Evolutionary conservation across 2,797 vertebrate species (phyloP).

Genomic region (Enteromius paludinosus): DNA sequence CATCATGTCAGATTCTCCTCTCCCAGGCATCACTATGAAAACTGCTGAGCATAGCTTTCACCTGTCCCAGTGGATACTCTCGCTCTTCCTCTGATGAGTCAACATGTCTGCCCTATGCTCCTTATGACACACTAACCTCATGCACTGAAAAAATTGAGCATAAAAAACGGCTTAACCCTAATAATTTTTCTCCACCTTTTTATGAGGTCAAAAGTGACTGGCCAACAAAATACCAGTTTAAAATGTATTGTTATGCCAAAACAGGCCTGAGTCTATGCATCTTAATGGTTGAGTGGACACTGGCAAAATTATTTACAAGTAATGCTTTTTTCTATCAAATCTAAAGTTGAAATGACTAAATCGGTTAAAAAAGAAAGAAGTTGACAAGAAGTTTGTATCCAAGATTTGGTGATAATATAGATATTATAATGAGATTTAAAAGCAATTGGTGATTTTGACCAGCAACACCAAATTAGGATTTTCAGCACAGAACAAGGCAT

Average conservation of each 20-base stretch:
- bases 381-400: neutral
- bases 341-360: neutral
- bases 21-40: constrained; percentile 68
- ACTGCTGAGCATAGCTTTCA: constrained; percentile 79
- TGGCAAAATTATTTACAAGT: neutral
- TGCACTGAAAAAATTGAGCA: neutral
- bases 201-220: neutral
- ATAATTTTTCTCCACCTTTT: neutral
- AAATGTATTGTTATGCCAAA: neutral
- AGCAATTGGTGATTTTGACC: neutral
- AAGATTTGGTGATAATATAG: neutral
- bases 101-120: constrained; percentile 58
- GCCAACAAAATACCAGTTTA: neutral
- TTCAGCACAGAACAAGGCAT: neutral
- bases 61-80: constrained; percentile 63
- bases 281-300: neutral
- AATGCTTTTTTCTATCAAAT: neutral
- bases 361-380: neutral
- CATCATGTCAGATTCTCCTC: constrained; percentile 38
- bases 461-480: neutral
- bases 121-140: constrained; percentile 38
- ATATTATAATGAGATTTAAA: neutral
- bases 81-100: constrained; percentile 63
- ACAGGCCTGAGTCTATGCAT: neutral
- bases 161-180: neutral